These are phyloP conservation scores for Ursus arctos DNA, from an alignment of 2,113 vertebrate genomes.

Conservation along the genomic window DNA sequence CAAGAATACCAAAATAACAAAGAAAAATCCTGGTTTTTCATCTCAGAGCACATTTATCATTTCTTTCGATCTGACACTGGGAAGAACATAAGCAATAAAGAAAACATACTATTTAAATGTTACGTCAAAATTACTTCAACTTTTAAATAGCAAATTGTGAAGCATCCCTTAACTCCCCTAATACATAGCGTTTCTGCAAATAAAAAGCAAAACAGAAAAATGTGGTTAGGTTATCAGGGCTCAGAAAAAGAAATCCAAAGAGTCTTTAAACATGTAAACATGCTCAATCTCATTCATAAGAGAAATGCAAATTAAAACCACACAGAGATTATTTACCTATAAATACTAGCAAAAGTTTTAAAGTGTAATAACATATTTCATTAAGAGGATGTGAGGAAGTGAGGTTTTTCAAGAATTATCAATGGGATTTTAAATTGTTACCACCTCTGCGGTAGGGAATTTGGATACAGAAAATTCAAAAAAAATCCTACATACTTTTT, in stretches of 20 bases:
- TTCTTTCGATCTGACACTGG: background rate
- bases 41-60: slow-evolving; percentile 25
- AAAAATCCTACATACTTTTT: background rate
- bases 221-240: background rate
- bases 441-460: background rate
- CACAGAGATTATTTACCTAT: background rate
- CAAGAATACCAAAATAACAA: background rate
- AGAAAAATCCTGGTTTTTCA: slow-evolving; percentile 29
- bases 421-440: slow-evolving; percentile 23
- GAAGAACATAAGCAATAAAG: slow-evolving; percentile 19
- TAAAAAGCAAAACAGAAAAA: background rate
- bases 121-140: slow-evolving; percentile 15
- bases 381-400: background rate
- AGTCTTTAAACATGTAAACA: background rate
- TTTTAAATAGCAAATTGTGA: slow-evolving; percentile 24
- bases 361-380: background rate
- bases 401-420: background rate
- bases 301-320: slow-evolving; percentile 47
- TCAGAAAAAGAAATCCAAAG: slow-evolving; percentile 52
- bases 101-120: slow-evolving; percentile 21
- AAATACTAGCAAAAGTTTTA: slow-evolving; percentile 26
- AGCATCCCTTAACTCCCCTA: slow-evolving; percentile 28
- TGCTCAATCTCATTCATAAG: background rate
- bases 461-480: background rate
- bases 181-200: background rate